Base-by-base conservation (phyloP, 2,888 invertebrate species). In the Spatulosminthurus flaviceps region DNA sequence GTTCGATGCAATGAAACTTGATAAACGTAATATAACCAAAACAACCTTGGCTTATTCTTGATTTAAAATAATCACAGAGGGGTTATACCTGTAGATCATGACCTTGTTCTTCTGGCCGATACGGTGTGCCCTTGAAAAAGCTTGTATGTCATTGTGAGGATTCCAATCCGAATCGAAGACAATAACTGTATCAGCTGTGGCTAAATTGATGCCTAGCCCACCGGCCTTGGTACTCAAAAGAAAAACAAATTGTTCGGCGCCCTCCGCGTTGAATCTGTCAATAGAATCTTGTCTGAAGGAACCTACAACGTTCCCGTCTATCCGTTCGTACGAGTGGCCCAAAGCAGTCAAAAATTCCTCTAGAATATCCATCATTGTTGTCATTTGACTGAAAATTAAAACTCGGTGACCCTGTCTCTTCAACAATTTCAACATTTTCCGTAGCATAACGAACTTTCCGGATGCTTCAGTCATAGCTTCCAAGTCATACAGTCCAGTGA, bases 321-420 rank as follows among this genome's bases (percentile, higher is more conserved):
- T 90, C 73, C 91, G 87, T 86, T 91, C 91, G 86, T 90, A 91
- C 81, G 89, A 89, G 86, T 90, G 91, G 13, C 88, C 88, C 83
- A 89, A 89, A 64, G 87, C 87, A 82, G 90, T 91, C 83, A 90
- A 86, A 85, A 90, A 91, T 85, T 91, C 91, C 85, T 91, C 91
- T 24, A 91, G 85, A 71, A 91, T 88, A 86, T 91, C 91, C 86
- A 91, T 86, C 90, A 91, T 89, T 86, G 88, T 89, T 1, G 91
- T 91, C 90, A 90, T 91, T 88, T 90, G 90, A 13, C 91, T 91
- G 87, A 91, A 91, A 64, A 91, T 90, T 60, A 91, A 88, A 7
- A 91, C 90, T 73, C 91, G 87, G 86, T 91, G 91, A 1, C 89
- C 90, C 34, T 88, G 88, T 9, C 87, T 87, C 79, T 89, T 88